Evolutionary conservation across 1,140 invertebrate genomes (phyloP), one percentile per base, ranked within the genome.

Genomic region (Oncopodura yosiiana): DNA sequence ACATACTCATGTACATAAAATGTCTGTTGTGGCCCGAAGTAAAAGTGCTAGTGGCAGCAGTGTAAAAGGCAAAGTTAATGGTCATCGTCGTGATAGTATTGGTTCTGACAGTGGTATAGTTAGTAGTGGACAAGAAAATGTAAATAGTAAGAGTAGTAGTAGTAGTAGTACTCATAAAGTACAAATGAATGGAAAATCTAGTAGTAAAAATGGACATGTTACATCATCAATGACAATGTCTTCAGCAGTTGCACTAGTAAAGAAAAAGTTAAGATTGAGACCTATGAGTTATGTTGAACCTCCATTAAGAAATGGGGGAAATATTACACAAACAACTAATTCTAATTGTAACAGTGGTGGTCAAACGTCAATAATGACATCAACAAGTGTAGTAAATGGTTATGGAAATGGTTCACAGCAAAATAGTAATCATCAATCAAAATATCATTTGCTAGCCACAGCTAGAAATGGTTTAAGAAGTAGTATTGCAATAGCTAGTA

Each of bases 211-310:
- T n/a, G n/a, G n/a, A n/a, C n/a, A n/a, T n/a, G n/a, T n/a, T n/a
- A n/a, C n/a, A n/a, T n/a, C n/a, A n/a, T n/a, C n/a, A n/a, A n/a
- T n/a, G n/a, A n/a, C n/a, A 6, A 19, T 9, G 9, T 41, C 38
- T 9, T 9, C 18, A 23, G 18, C 42, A 21, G 6, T 23, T 21
- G 19, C 24, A 18, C 19, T 24, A 8, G 42, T 9, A 24, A 9
- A 6, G 42, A 44, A 44, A 44, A 14, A 44, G 37, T 56, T 56
- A 36, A 59, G 56, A 45, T 52, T 21, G 23, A 30, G 62, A 45
- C 62, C 62, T 11, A 44, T 55, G 6, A 64, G 62, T 27, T 64
- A 64, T 51, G 62, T 59, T 14, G 62, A 64, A 19, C 60, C 60
- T 1, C 23, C 45, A 9, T 18, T 30, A 9, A 32, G 24, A 21